Evolutionary conservation across 2,797 vertebrate genomes (phyloP).

Genomic region (Ctenochaetus hawaiiensis): DNA sequence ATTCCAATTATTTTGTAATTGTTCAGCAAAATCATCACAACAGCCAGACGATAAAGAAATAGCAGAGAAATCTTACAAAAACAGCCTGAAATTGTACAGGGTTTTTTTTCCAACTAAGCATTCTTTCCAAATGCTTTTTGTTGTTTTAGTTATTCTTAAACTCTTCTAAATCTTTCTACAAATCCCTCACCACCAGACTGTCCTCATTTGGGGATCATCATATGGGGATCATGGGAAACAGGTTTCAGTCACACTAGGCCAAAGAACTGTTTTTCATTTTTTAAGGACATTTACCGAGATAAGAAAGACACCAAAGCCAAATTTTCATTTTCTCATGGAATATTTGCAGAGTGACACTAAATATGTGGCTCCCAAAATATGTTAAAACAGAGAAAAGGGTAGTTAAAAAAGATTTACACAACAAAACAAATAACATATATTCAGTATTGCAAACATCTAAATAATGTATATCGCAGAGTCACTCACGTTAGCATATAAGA

Average conservation of each 20-base stretch:
- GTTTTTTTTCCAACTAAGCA: neutral
- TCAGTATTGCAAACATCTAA: no score
- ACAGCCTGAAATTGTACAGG: neutral
- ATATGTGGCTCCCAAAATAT: conserved; percentile 4
- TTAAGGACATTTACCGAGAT: neutral
- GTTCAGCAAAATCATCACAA: neutral
- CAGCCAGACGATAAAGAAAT: neutral
- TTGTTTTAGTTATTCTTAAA: conserved; percentile 30
- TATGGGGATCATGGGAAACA: neutral
- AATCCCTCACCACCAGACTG: conserved; percentile 2
- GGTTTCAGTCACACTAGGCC: neutral
- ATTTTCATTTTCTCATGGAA: conserved; percentile 4
- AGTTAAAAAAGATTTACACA: neutral
- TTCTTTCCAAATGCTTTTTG: conserved; percentile 28
- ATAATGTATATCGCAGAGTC: conserved; percentile 1
- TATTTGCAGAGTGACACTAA: conserved; percentile 8
- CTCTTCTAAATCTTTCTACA: conserved; percentile 6
- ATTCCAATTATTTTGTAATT: neutral
- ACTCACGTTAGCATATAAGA: conserved; percentile 12
- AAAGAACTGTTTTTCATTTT: conserved; percentile 9
- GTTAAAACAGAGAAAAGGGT: neutral
- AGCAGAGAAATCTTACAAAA: neutral
- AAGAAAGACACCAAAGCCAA: conserved; percentile 5
- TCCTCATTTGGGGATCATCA: conserved; percentile 19
- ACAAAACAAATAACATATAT: neutral